Evolutionary conservation across 2,797 vertebrate genomes (phyloP).

Genomic region (Rhyacichthys aspro): DNA sequence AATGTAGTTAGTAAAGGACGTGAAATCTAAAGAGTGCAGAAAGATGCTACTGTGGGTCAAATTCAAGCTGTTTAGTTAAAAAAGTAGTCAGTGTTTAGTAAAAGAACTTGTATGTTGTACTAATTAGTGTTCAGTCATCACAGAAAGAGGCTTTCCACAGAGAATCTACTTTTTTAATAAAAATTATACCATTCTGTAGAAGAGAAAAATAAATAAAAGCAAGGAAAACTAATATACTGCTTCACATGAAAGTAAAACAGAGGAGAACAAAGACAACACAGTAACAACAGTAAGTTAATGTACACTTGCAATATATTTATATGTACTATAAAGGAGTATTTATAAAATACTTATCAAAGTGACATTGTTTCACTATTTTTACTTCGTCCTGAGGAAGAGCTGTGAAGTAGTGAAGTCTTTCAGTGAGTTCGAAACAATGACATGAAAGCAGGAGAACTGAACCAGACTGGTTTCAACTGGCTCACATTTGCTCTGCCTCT

Average conservation of each 20-base stretch:
- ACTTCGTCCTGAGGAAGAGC: slow-evolving; percentile 4
- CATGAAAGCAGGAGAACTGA: slow-evolving; percentile 53
- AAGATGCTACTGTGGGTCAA: too few relatives aligned
- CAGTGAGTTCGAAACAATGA: slow-evolving; percentile 59
- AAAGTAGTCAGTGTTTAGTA: background rate
- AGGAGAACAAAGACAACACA: background rate
- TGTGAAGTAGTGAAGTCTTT: background rate
- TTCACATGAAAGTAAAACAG: too few relatives aligned
- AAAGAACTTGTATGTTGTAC: background rate
- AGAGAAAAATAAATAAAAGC: background rate
- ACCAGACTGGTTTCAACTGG: slow-evolving; percentile 66
- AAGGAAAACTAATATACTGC: background rate
- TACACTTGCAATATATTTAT: background rate
- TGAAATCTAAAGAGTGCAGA: background rate
- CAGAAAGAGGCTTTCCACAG: too few relatives aligned
- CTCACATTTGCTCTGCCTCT: slow-evolving; percentile 18
- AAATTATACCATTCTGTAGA: slow-evolving; percentile 38
- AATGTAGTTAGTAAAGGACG: background rate
- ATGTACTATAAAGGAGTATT: background rate
- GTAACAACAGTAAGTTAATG: slow-evolving; percentile 11
- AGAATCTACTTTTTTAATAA: too few relatives aligned
- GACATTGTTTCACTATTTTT: slow-evolving; percentile 4
- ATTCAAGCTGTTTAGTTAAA: background rate
- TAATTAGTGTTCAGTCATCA: slow-evolving; percentile 22
- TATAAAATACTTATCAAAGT: background rate